Evolutionary conservation across 2,113 vertebrate species (phyloP), one percentile per base, ranked within the genome.

Genomic region (Embiotoca jacksoni): DNA sequence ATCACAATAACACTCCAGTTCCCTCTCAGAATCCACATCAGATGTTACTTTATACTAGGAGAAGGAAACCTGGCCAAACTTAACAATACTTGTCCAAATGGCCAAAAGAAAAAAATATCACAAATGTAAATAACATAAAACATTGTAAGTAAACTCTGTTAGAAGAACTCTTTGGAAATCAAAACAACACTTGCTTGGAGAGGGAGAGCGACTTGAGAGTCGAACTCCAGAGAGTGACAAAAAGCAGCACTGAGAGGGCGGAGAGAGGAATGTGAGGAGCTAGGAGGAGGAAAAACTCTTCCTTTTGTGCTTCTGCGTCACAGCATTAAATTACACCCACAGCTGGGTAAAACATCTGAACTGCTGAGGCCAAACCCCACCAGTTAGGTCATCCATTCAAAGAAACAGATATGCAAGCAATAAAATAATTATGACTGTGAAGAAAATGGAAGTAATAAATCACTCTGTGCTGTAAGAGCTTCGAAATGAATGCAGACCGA

Each of bases 271-370:
- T 90, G 87, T 64, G 83, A 78, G 76, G 75, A 75, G 50, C 58
- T 53, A 53, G 60, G 32, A 66, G 63, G 41, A 78, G 74, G 86
- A 69, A 65, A 72, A 64, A 50, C 53, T 69, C 64, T 60, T 7
- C 59, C 74, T 76, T 61, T 73, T 54, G 60, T 80, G 75, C 76
- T 70, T 76, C 85, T 67, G 77, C 16, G 39, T 85, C 73, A 65
- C 61, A 49, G 87, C 83, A 78, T 80, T 83, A 57, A 83, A 78
- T 91, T 89, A 83, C 86, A 78, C 46, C 86, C 82, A 86, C 86
- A 92, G 78, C 87, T 93, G 90, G 89, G 82, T 77, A 83, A 81
- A 84, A 80, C 64, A 91, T 91, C 39, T 78, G 53, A 49, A 68
- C 14, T 44, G 15, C 75, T 66, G 76, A 80, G 52, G 35, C n/a